phyloP scores from a whole-genome alignment of 2,888 invertebrate genomes.

The Mythimna lalbum region DNA sequence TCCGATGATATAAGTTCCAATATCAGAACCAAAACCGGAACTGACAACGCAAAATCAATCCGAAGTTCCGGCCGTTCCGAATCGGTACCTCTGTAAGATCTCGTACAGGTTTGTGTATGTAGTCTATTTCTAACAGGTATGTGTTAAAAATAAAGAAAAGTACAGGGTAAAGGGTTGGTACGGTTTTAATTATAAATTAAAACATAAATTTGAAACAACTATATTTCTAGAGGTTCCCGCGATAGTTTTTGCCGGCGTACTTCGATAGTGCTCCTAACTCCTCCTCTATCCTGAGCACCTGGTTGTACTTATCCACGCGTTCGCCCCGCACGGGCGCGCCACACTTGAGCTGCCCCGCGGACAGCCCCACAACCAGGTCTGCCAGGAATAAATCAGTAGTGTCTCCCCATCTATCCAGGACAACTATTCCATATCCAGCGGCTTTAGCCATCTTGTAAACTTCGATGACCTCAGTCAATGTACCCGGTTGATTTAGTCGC shows the following conservation, averaged over 20 bases:
- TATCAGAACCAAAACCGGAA: too few relatives aligned
- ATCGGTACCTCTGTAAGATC: too few relatives aligned
- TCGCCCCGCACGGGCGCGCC: constrained; percentile 99
- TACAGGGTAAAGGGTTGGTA: background rate
- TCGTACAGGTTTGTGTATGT: too few relatives aligned
- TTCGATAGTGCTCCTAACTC: constrained; percentile 97
- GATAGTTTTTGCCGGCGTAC: constrained; percentile 98
- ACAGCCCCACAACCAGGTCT: constrained; percentile 98
- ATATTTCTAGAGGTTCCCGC: constrained; percentile 86
- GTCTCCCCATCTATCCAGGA: constrained; percentile 95
- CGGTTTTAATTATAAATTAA: background rate
- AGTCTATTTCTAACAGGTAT: too few relatives aligned
- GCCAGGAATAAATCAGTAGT: constrained; percentile 99
- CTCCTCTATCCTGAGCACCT: constrained; percentile 99
- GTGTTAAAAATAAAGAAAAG: too few relatives aligned
- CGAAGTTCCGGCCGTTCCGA: too few relatives aligned
- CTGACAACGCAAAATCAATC: too few relatives aligned
- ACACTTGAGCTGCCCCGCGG: constrained; percentile 99
- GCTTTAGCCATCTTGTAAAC: constrained; percentile 98
- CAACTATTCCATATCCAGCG: constrained; percentile 96
- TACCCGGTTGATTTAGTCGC: constrained; percentile 99
- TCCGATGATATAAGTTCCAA: too few relatives aligned
- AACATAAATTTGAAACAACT: background rate
- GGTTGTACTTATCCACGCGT: constrained; percentile 99
- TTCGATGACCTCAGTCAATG: constrained; percentile 98